Percentiles rank a stretch among this genome's conserved stretches.
Evolutionary conservation across 2,888 invertebrate species (phyloP).

Genomic region (Ganaspis brasiliensis): DNA sequence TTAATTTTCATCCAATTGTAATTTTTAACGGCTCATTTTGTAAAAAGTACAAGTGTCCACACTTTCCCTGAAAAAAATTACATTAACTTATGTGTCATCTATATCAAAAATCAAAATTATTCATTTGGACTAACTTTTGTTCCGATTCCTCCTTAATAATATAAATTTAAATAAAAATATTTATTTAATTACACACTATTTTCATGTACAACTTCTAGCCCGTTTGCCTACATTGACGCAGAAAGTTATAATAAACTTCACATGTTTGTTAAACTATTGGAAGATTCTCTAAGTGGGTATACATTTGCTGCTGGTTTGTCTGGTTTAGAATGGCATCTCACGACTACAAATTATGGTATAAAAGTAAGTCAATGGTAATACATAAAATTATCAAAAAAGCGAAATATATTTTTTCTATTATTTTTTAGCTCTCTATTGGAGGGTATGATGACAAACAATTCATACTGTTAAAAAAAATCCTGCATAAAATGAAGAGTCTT

Average conservation of each 20-base stretch:
- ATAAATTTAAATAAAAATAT: too few relatives aligned
- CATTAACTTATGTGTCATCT: too few relatives aligned
- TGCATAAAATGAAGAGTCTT: constrained; percentile 92
- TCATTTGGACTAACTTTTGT: too few relatives aligned
- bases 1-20: too few relatives aligned
- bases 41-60: too few relatives aligned
- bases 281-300: constrained; percentile 95
- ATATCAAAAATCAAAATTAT: too few relatives aligned
- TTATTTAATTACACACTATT: too few relatives aligned
- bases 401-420: not conserved
- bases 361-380: constrained; percentile 84
- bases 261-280: constrained; percentile 90
- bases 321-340: constrained; percentile 90
- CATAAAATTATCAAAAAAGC: not conserved
- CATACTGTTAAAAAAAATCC: constrained; percentile 91
- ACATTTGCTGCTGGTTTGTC: constrained; percentile 96
- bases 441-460: constrained; percentile 96
- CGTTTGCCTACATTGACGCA: constrained; percentile 93
- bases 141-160: too few relatives aligned
- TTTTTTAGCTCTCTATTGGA: constrained; percentile 87
- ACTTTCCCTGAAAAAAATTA: too few relatives aligned
- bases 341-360: constrained; percentile 92
- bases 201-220: constrained; percentile 86
- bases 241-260: constrained; percentile 90
- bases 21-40: too few relatives aligned